Evolutionary conservation across 23 tunicate genomes (phyloP).

Genomic region (Styela plicata): DNA sequence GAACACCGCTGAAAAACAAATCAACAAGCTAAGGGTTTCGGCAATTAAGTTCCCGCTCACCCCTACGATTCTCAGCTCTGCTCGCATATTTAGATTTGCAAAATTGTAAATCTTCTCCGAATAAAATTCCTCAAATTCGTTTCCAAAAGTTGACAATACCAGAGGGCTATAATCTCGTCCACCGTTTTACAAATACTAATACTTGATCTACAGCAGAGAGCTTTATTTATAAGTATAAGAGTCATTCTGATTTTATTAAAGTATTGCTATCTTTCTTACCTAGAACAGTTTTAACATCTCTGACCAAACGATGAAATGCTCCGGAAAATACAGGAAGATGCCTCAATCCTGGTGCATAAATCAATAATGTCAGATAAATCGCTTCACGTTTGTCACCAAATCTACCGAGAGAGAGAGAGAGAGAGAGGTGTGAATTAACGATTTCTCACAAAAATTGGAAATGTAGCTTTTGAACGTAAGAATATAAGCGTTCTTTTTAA

Average conservation of each 20-base stretch:
- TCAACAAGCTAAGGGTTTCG: background rate
- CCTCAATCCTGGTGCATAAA: conserved; percentile 28
- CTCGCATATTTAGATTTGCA: background rate
- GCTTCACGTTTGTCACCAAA: conserved; percentile 35
- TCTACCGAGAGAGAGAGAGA: too few species aligned
- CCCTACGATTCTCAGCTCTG: too few species aligned
- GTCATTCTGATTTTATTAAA: background rate
- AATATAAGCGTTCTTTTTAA: too few species aligned
- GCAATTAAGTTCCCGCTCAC: background rate
- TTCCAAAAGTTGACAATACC: too few species aligned
- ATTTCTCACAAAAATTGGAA: too few species aligned
- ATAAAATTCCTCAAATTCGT: background rate
- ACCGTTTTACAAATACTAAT: background rate
- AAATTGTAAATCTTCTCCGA: background rate
- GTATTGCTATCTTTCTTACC: background rate
- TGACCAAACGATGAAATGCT: background rate
- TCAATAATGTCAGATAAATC: conserved; percentile 3
- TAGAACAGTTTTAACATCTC: background rate
- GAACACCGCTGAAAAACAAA: conserved; percentile 13
- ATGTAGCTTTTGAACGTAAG: too few species aligned
- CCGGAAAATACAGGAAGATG: conserved; percentile 32
- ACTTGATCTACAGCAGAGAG: background rate
- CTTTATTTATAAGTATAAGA: background rate
- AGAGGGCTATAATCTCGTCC: background rate
- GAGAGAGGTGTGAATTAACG: too few species aligned